phyloP scores from a whole-genome alignment of 2,113 vertebrate species.

The Sinosuthora webbiana region DNA sequence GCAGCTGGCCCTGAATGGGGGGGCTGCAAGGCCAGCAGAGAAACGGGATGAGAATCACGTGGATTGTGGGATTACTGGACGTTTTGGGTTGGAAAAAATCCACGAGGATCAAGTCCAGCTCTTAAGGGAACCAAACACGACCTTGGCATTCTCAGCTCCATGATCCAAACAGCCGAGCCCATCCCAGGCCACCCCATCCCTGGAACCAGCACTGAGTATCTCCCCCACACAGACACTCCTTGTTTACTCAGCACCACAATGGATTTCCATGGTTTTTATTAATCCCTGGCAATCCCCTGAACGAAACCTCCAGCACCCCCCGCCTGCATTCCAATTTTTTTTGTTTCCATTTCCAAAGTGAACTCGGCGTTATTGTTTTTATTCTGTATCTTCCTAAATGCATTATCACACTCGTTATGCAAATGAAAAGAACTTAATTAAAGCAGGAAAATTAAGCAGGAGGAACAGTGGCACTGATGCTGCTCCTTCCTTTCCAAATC shows the following conservation, averaged over 20 bases:
- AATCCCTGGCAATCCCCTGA: background rate
- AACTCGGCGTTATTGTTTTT: conserved; percentile 20
- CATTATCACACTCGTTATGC: conserved; percentile 37
- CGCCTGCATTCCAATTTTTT: background rate
- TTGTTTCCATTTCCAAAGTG: conserved; percentile 13
- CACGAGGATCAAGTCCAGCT: background rate
- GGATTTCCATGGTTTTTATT: background rate
- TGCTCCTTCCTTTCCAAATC: background rate
- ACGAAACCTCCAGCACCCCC: background rate
- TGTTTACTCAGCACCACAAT: background rate
- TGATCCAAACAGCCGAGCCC: background rate
- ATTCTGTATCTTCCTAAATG: conserved; percentile 34
- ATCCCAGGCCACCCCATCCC: background rate
- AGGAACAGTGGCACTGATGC: background rate
- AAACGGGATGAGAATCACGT: background rate
- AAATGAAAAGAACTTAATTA: conserved; percentile 66
- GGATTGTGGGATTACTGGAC: accelerated
- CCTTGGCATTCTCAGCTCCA: background rate
- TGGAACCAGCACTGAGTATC: conserved; percentile 72
- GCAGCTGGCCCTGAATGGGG: conserved; percentile 26
- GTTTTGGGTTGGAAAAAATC: background rate
- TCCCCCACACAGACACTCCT: accelerated
- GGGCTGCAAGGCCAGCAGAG: background rate
- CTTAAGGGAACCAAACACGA: background rate
- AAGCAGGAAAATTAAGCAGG: conserved; percentile 54